These are phyloP conservation scores for Pluvialis apricaria DNA, from an alignment of 2,113 vertebrate genomes.

Conservation along the genomic window DNA sequence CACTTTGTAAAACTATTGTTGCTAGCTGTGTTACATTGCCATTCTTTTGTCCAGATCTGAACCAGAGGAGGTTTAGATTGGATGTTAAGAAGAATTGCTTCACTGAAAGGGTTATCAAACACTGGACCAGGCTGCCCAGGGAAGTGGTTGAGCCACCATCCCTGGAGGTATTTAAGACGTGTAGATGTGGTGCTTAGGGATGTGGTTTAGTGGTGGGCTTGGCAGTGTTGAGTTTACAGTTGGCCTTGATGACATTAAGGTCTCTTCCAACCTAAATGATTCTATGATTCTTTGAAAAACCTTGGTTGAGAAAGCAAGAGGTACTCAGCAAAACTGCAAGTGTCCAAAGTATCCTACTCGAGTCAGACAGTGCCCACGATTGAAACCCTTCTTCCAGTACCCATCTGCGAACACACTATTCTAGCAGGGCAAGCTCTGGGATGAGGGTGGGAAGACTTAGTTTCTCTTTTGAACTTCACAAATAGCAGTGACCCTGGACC, in stretches of 20 bases:
- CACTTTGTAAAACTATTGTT: neutral
- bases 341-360: neutral
- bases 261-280: neutral
- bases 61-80: neutral
- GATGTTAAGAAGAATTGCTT: neutral
- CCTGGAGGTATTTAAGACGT: neutral
- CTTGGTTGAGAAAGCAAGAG: neutral
- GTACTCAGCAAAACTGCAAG: neutral
- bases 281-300: neutral
- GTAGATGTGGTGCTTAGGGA: neutral
- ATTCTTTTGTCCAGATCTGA: neutral
- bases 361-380: neutral
- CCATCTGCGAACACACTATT: neutral
- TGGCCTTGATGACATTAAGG: neutral
- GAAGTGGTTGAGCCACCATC: neutral
- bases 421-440: neutral
- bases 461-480: neutral
- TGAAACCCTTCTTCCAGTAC: neutral
- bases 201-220: neutral
- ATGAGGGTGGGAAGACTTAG: neutral
- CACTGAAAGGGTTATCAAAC: neutral
- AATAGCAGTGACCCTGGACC: neutral
- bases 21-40: neutral
- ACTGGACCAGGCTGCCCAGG: neutral
- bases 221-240: neutral